phyloP scores from a whole-genome alignment of 2,113 vertebrate genomes.

The Zapus hudsonius region DNA sequence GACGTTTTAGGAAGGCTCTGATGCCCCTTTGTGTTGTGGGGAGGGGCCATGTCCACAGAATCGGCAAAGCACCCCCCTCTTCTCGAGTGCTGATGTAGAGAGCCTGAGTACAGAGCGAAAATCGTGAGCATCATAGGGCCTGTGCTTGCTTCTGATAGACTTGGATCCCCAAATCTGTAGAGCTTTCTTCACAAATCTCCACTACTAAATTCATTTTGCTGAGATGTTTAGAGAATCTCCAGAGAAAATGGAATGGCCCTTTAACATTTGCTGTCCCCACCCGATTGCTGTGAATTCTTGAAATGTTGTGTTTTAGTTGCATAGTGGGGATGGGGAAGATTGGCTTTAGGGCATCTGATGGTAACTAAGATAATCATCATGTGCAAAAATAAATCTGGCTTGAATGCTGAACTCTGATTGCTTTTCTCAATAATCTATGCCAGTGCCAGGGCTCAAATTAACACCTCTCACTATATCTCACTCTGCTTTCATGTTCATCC shows the following conservation, averaged over 20 bases:
- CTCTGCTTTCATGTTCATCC: slow-evolving; percentile 28
- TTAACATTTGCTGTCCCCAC: not conserved
- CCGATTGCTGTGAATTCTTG: not conserved
- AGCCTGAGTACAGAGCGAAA: not conserved
- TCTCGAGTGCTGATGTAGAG: not conserved
- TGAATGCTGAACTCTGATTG: not conserved
- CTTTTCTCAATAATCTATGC: slow-evolving; percentile 38
- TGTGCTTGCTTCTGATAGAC: not conserved
- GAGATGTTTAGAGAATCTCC: not conserved
- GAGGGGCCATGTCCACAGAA: not conserved
- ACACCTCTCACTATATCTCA: slow-evolving; percentile 23
- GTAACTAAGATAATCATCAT: slow-evolving; percentile 16
- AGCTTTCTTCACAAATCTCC: not conserved
- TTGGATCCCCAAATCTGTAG: not conserved
- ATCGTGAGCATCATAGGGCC: not conserved
- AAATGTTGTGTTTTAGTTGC: slow-evolving; percentile 1
- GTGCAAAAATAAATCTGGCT: slow-evolving; percentile 58
- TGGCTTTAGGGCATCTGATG: not conserved
- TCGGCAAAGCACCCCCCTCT: not conserved
- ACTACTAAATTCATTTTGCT: not conserved
- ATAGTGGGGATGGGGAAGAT: not conserved
- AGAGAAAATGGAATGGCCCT: not conserved
- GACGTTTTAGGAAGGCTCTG: not conserved
- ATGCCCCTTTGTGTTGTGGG: accelerated
- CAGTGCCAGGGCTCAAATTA: not conserved